Base-by-base conservation (phyloP, 2,888 invertebrate species). In the Lasioglossum pauxillum region DNA sequence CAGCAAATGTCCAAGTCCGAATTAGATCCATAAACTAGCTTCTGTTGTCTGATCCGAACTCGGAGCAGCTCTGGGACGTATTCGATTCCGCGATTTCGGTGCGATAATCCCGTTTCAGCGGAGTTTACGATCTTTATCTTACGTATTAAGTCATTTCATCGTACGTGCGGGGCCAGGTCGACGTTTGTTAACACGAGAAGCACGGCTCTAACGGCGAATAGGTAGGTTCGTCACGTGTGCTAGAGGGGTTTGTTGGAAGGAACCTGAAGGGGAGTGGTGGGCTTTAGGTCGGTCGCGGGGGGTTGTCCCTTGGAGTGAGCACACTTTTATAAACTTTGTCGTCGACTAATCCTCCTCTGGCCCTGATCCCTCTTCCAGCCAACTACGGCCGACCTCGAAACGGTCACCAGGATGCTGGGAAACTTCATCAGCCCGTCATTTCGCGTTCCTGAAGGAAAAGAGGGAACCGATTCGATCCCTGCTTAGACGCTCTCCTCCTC, bases 361-460 rank as follows among this genome's bases (percentile, higher is more conserved):
- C 87, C 90, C 91, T 94, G 93, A 94, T 94, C 93, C 92, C 85
- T 57, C n/a, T 57, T 12, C 75, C 83, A 83, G 86, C 91, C 89
- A 89, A 84, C 91, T 88, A 89, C 80, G 78, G 57, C 46, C 83
- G 88, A 82, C 75, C 84, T 85, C 85, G 87, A 90, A 90, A 89
- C 90, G 91, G 91, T 90, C 85, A 88, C 90, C 92, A 91, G 90
- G 93, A 89, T 88, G 90, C 87, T 88, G 91, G 87, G 91, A 95
- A 95, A 94, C 94, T 95, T 95, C 94, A 95, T 95, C 95, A 95
- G 92, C 90, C 91, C 93, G 94, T 94, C 94, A 94, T 94, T 94
- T 93, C 93, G 94, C 92, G 93, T 94, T 91, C 91, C 91, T 88
- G 41, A 92, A 92, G 92, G 89, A 57, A 35, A 46, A n/a, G 80